Percentiles rank a stretch among this genome's conserved stretches.
phyloP scores from a whole-genome alignment of 2,888 invertebrate species.

The Prosapia bicincta region DNA sequence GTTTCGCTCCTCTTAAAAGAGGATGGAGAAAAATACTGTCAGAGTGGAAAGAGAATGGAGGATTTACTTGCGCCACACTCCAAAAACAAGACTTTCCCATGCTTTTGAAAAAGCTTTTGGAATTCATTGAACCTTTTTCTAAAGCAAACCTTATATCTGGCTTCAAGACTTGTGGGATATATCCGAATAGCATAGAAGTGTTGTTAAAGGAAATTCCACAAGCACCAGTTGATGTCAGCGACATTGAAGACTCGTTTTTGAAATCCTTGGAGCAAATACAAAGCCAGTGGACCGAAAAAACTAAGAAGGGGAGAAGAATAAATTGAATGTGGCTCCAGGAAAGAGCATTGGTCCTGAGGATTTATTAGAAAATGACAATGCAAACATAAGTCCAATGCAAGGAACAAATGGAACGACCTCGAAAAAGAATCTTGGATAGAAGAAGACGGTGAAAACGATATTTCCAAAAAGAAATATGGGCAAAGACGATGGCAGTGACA shows the following conservation, averaged over 20 bases:
- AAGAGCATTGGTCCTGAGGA: conserved; percentile 2
- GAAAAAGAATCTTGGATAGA: background rate
- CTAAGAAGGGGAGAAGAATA: background rate
- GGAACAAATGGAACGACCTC: background rate
- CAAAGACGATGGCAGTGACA: background rate
- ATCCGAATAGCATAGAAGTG: background rate
- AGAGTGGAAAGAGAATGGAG: no score
- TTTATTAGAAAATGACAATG: background rate
- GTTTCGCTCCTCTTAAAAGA: no score
- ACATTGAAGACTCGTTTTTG: conserved; percentile 7
- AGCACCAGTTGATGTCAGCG: conserved; percentile 5
- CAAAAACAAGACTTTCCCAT: conserved; percentile 4
- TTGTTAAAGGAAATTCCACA: conserved; percentile 7
- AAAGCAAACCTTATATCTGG: conserved; percentile 6
- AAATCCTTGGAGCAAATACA: background rate
- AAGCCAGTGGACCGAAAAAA: background rate
- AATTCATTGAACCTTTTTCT: background rate
- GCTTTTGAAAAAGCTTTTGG: conserved; percentile 2
- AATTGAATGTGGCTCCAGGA: conserved; percentile 3
- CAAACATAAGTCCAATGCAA: background rate
- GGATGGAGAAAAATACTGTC: no score
- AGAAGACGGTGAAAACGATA: background rate
- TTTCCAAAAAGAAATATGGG: background rate
- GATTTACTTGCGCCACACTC: background rate
- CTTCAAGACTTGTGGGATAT: conserved; percentile 12